Base-by-base conservation (phyloP, 2,113 vertebrate genomes). In the Dinomys branickii region DNA sequence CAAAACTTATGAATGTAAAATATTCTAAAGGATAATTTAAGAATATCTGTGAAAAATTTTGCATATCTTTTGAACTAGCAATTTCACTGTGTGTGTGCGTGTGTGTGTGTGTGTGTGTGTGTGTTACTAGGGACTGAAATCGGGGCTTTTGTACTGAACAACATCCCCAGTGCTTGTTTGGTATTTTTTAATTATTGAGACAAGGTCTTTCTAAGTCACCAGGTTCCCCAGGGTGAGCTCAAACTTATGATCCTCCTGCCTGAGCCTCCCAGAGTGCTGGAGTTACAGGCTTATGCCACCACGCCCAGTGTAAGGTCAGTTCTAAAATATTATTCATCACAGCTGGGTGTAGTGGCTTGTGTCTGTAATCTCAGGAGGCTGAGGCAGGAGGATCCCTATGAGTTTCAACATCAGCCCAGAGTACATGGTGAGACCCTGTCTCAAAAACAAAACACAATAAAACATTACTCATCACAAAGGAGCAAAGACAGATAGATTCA, bases 1-100 rank as follows among this genome's bases (percentile, higher is more conserved):
- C 78, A 96, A 85, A 71, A 11, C 2, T 26, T 69, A 1, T 69
- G 30, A 59, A 22, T 91, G 30, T 88, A 91, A 80, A 84, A 54
- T 20, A 4, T 8, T 83, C 61, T 88, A 56, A 71, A 94, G 84
- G 56, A 82, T 95, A 91, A 95, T 41, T 88, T 91, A 47, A 90
- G 67, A 88, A 16, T 69, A 83, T 90, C 50, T 75, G 35, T 88
- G 69, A 88, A 87, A 88, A 67, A 1, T 73, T 65, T 84, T 16
- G 56, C 80, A 59, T 59, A 38, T 71, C n/a, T 71, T 71, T 71
- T 84, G 59, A 58, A 14, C 3, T 67, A 81, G 61, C 38, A 84
- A 59, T 88, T 93, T 90, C 44, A 71, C 28, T 30, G 10, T 13
- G 28, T 30, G 11, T 13, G 11, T 30, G 28, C 4, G 11, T 30